phyloP scores from a whole-genome alignment of 2,888 invertebrate genomes.

The Dione juno region DNA sequence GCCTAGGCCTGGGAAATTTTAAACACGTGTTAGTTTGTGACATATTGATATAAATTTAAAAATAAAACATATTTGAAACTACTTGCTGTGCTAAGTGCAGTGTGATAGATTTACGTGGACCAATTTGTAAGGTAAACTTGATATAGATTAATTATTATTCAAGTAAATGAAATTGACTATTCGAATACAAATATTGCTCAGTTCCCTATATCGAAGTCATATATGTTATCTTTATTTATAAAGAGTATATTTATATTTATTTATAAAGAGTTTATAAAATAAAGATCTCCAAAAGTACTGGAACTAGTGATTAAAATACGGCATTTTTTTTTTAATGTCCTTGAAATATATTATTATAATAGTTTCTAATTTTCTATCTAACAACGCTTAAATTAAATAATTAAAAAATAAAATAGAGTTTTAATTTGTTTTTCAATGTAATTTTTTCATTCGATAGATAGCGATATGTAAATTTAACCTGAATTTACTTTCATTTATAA shows the following conservation, averaged over 20 bases:
- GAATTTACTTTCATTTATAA: neutral
- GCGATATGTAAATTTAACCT: neutral
- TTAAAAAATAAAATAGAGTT: too few species aligned
- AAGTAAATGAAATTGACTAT: conserved; percentile 14
- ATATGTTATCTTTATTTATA: too few species aligned
- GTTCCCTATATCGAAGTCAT: conserved; percentile 15
- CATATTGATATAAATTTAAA: neutral
- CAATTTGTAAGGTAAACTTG: conserved; percentile 22
- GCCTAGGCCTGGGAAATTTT: conserved; percentile 30
- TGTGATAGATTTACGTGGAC: conserved; percentile 1
- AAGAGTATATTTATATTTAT: too few species aligned
- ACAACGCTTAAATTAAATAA: too few species aligned
- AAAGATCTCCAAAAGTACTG: neutral
- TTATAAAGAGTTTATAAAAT: too few species aligned
- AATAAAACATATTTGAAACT: neutral
- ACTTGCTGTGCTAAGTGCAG: conserved; percentile 17
- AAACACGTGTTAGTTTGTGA: conserved; percentile 1
- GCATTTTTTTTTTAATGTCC: too few species aligned
- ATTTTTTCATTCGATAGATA: neutral
- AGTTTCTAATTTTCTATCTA: neutral
- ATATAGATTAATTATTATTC: conserved; percentile 9
- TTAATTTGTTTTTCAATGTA: neutral
- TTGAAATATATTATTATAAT: neutral
- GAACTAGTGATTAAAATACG: neutral
- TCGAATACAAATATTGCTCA: conserved; percentile 14